These are phyloP conservation scores for Labrus mixtus DNA, from an alignment of 2,113 vertebrate genomes.

Conservation along the genomic window DNA sequence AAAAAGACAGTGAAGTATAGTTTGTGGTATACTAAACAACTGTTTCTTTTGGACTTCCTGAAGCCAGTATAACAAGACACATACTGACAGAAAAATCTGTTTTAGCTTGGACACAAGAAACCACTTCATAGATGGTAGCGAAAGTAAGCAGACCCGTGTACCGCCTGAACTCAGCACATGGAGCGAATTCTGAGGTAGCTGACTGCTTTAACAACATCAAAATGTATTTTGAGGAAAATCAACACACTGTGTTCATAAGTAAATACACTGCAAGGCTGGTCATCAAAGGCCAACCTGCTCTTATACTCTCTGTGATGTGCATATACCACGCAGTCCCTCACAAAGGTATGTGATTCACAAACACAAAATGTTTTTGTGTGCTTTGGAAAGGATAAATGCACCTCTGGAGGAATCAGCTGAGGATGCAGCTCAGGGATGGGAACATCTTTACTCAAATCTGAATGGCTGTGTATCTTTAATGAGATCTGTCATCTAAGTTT, in stretches of 20 bases:
- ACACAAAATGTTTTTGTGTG: constrained; percentile 35
- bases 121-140: constrained; percentile 43
- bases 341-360: constrained; percentile 36
- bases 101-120: constrained; percentile 48
- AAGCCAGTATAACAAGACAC: not conserved
- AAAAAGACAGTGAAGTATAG: too few relatives aligned
- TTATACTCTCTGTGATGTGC: constrained; percentile 19
- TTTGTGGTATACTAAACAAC: too few relatives aligned
- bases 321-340: constrained; percentile 13
- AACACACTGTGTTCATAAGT: constrained; percentile 6
- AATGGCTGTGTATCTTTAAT: constrained; percentile 49
- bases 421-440: constrained; percentile 14
- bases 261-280: constrained; percentile 9
- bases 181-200: constrained; percentile 1
- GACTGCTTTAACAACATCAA: constrained; percentile 13
- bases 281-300: constrained; percentile 8
- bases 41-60: constrained; percentile 7
- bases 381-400: constrained; percentile 42
- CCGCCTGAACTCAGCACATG: constrained; percentile 2
- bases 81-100: constrained; percentile 6
- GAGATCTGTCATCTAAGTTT: constrained; percentile 56
- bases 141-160: constrained; percentile 10
- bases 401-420: constrained; percentile 20
- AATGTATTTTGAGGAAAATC: constrained; percentile 20
- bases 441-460: constrained; percentile 41